Evolutionary conservation across 2,113 vertebrate genomes (phyloP), one percentile per base, ranked within the genome.

Genomic region (Dicentrarchus labrax): DNA sequence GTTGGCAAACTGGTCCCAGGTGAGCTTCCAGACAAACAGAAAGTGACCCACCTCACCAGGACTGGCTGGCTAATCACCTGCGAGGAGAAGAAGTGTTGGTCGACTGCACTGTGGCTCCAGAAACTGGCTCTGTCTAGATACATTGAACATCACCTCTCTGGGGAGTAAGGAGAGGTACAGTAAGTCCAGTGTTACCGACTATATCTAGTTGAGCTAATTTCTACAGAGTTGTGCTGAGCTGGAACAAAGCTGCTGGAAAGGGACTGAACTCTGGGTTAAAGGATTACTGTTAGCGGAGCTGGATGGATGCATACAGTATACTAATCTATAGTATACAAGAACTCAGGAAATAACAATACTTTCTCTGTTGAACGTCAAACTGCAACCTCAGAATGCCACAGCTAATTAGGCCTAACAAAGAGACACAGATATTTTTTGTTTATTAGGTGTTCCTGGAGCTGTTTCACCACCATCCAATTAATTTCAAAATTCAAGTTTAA

Each of bases 201-300:
- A 45, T 66, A 69, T 36, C 38, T 61, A 38, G 78, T 66, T 70
- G 56, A 73, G 76, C 82, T 80, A n/a, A 51, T 78, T 76, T 85
- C 61, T 65, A 19, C 16, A 48, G 45, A 69, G 16, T 11, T 60
- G 24, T 59, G 59, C 47, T 72, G 73, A 85, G 51, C 36, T 82
- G 64, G 60, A 82, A 79, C 47, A 57, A 50, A 60, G 69, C 70
- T 76, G 73, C 76, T 77, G 61, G 45, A 78, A 75, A 78, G 53
- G 3, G 61, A 59, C 48, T 41, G 12, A 83, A 56, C 60, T 57
- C 43, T 38, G 13, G 41, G 59, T 68, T 50, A 70, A 75, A 79
- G 53, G 65, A 72, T 65, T 74, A 48, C 47, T 78, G 53, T 73
- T 56, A 13, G 71, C 53, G 39, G 41, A 84, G 74, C 43, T 82